Base-by-base conservation (phyloP, 2,888 invertebrate genomes). In the Acrobasis suavella region DNA sequence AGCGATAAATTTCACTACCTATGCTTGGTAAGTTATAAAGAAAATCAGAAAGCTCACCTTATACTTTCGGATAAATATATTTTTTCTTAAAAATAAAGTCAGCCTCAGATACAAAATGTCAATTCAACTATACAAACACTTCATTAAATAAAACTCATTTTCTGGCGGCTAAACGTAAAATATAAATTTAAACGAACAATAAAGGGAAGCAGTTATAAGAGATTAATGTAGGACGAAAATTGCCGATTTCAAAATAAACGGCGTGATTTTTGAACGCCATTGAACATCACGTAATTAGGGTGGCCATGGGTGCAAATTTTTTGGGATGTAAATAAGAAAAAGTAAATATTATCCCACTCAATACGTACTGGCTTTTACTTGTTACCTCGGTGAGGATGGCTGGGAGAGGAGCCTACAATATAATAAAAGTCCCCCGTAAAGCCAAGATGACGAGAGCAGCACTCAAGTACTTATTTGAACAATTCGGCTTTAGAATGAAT, bases 221-320 rank as follows among this genome's bases (percentile, higher is more conserved):
- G 56, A 56, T 56, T 56, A 56, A 56, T 56, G 56, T 56, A 8
- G 8, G 42, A 56, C 42, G 56, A 17, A 56, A 56, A 56, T 56
- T 22, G 42, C 14, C 42, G 42, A 56, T 42, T 56, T 14, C 42
- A 56, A 42, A 56, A 56, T 22, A 17, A 16, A 56, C 17, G 17
- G 22, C 56, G 42, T 42, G 16, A 42, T 56, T 56, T 56, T 56
- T 56, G 54, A 56, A 56, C 46, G 16, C 56, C 56, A 56, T 56
- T 56, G 42, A 56, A 56, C 56, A 56, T 39, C 42, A 42, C 42
- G 42, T 22, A n/a, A 17, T 22, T 32, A 32, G 52, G 42, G 42
- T 56, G 14, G 6, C 12, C 22, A 56, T 17, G 22, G 2, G 10
- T 42, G 17, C 42, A 12, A 9, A 56, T 17, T 56, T 46, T 42